Conservation (phyloP, 2,888 invertebrate genomes). For the Nasonovia ribisnigri region DNA sequence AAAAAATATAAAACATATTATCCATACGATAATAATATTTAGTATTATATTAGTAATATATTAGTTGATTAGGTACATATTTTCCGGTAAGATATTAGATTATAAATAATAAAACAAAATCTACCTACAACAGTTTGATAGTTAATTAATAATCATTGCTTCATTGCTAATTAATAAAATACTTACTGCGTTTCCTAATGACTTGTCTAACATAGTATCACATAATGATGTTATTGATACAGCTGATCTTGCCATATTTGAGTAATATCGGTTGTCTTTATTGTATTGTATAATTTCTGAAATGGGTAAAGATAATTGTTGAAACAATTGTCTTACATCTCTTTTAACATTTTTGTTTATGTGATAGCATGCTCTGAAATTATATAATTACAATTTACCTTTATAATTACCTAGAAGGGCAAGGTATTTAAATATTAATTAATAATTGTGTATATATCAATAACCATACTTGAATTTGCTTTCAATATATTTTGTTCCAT, state of each 20-base stretch:
- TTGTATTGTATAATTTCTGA: neutral
- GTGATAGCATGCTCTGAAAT: neutral
- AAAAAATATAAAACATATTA: neutral
- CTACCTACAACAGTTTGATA: neutral
- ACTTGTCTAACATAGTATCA: neutral
- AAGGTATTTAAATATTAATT: neutral
- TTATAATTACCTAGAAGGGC: neutral
- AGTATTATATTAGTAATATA: no score
- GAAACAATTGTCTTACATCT: neutral
- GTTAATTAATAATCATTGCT: neutral
- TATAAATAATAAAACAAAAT: neutral
- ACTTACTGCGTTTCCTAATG: neutral
- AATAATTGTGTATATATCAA: neutral
- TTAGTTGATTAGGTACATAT: neutral
- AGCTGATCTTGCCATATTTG: neutral
- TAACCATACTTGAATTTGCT: neutral
- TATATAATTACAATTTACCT: neutral
- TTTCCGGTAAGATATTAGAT: neutral
- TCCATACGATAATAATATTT: neutral
- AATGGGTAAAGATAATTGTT: neutral
- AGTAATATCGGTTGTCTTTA: neutral
- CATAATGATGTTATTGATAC: neutral
- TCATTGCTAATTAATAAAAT: neutral
- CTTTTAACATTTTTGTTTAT: neutral
- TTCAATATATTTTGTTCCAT: neutral